Evolutionary conservation across 2,113 vertebrate genomes (phyloP).

Genomic region (Corythornis cristatus): DNA sequence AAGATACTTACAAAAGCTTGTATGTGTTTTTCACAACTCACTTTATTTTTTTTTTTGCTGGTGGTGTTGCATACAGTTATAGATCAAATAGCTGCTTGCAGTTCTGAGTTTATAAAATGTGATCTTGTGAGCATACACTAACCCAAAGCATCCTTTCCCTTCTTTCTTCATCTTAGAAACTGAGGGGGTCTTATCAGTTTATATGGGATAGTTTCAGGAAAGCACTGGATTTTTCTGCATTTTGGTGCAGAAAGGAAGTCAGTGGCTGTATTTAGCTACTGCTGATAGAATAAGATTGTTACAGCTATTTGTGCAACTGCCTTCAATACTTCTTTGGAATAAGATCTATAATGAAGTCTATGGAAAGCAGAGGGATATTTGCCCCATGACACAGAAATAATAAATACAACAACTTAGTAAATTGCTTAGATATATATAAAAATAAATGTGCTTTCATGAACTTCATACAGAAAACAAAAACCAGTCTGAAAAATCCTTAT

Average conservation of each 20-base stretch:
- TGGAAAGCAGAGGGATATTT: not conserved
- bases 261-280: not conserved
- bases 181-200: not conserved
- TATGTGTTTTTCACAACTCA: not conserved
- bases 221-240: not conserved
- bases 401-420: not conserved
- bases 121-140: not conserved
- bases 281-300: not conserved
- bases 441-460: not conserved
- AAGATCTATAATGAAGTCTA: not conserved
- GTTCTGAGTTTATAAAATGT: not conserved
- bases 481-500: not conserved
- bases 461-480: not conserved
- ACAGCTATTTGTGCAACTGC: not conserved
- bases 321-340: not conserved
- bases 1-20: not conserved
- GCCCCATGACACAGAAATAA: not conserved
- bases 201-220: not conserved
- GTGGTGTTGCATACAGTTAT: not conserved
- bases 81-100: not conserved
- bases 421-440: not conserved
- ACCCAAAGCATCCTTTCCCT: not conserved
- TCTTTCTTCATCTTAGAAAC: slow-evolving; percentile 4
- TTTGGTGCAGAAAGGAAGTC: not conserved
- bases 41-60: not conserved